Conservation (phyloP, 2,113 vertebrate species). For the Hiodon alosoides region DNA sequence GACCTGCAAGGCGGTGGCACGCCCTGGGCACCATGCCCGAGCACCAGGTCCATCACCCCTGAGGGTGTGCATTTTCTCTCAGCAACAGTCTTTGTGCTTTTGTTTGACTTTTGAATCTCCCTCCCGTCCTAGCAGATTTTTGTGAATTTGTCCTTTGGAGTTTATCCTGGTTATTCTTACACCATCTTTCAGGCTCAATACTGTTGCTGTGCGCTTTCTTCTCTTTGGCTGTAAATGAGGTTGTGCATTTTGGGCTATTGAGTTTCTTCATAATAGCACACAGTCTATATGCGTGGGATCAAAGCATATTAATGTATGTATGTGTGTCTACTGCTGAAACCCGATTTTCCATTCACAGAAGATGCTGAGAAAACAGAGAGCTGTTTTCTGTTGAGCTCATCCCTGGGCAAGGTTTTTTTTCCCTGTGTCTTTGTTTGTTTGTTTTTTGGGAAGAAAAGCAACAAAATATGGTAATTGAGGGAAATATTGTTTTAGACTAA, state of each 20-base stretch:
- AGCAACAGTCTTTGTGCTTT: too few species aligned
- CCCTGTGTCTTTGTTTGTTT: background rate
- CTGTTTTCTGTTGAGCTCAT: slow-evolving; percentile 5
- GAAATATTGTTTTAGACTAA: background rate
- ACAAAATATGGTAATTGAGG: background rate
- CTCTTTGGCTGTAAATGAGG: background rate
- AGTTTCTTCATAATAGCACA: background rate
- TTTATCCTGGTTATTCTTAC: too few species aligned
- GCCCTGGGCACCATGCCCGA: too few species aligned
- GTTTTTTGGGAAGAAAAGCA: background rate
- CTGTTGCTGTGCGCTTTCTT: background rate
- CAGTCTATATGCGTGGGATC: background rate
- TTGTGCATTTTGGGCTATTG: slow-evolving; percentile 1
- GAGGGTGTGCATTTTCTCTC: too few species aligned
- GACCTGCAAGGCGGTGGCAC: too few species aligned
- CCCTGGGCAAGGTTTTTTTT: background rate
- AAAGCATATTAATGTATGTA: slow-evolving; percentile 1
- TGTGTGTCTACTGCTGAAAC: background rate
- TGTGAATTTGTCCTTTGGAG: too few species aligned
- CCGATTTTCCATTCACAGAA: slow-evolving; percentile 1
- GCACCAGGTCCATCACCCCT: too few species aligned
- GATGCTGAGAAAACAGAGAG: background rate
- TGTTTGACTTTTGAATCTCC: too few species aligned
- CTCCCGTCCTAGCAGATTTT: too few species aligned
- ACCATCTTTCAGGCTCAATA: background rate